These are phyloP conservation scores for Patiria miniata DNA, from an alignment of 35 echinoderm and acorn worm genomes.

Conservation along the genomic window DNA sequence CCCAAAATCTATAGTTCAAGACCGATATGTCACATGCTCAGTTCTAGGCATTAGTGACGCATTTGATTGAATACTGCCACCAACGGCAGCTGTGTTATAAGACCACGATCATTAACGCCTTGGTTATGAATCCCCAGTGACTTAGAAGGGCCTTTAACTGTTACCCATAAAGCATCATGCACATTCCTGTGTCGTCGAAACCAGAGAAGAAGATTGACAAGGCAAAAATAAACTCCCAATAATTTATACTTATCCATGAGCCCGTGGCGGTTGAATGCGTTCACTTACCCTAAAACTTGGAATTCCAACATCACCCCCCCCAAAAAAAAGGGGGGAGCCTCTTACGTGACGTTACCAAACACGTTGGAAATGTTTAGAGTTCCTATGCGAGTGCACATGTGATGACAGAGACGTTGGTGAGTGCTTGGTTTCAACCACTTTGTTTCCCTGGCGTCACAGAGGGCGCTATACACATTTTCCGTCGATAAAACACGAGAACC, in stretches of 20 bases:
- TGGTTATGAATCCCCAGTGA: not conserved
- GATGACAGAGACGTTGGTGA: no score
- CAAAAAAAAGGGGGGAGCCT: no score
- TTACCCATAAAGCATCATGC: not conserved
- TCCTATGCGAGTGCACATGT: no score
- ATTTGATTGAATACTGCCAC: not conserved
- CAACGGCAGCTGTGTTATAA: not conserved
- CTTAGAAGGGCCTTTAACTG: not conserved
- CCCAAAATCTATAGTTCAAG: not conserved
- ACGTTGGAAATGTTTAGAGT: no score
- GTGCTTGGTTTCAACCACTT: no score
- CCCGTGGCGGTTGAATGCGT: not conserved
- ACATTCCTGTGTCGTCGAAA: conserved; percentile 6
- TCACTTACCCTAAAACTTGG: no score
- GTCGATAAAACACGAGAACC: no score
- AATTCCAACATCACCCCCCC: no score
- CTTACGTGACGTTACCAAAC: no score
- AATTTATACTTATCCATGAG: conserved; percentile 17
- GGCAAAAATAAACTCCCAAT: conserved; percentile 25
- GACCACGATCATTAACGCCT: not conserved
- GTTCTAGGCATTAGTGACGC: not conserved
- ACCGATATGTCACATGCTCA: not conserved
- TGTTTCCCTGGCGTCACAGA: no score
- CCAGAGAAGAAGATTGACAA: conserved; percentile 28
- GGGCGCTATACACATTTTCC: no score